Evolutionary conservation across 1,140 invertebrate genomes (phyloP), one percentile per base, ranked within the genome.

Genomic region (Meloidogyne floridensis): DNA sequence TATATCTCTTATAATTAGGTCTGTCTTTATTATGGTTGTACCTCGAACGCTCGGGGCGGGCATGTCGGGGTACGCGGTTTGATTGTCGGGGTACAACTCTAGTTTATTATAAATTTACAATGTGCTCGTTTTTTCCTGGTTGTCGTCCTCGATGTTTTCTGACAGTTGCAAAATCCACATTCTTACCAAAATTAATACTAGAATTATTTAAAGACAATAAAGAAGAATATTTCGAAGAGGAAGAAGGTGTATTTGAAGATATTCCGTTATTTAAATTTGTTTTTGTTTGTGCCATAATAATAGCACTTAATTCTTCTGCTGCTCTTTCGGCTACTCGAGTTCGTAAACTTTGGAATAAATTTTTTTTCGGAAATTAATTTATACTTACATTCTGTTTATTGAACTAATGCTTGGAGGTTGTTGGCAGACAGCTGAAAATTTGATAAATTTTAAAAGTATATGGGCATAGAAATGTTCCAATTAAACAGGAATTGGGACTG

Each of bases 1-100:
- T 32, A 32, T 32, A 32, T 32, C 2, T 32, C 32, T 32, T 32
- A 32, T 32, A 32, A 32, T 32, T 32, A 32, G 32, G 32, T 32
- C 32, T 32, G 32, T 32, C 32, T 32, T 32, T 0, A 92, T 93
- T 15, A 93, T 93, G 54, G 96, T 97, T 54, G 93, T 96, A 0
- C 93, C 93, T 56, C 93, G 93, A 2, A 97, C 97, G 0, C 94
- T 98, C 82, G 92, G 94, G 80, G 94, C 95, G 78, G 93, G 1
- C 32, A 32, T 32, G 32, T 32, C 32, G 32, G 32, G 32, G 32
- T 32, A 32, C 32, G 32, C 32, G 32, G 32, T 32, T 32, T 32
- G 32, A 32, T 32, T 32, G 32, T 32, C 32, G 32, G 32, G 32
- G 32, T 96, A 32, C 32, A 32, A 32, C 32, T 32, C 32, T 32